Percentiles rank a stretch among this genome's conserved stretches.
Evolutionary conservation across 2,888 invertebrate species (phyloP).

Genomic region (Tinea pellionella): DNA sequence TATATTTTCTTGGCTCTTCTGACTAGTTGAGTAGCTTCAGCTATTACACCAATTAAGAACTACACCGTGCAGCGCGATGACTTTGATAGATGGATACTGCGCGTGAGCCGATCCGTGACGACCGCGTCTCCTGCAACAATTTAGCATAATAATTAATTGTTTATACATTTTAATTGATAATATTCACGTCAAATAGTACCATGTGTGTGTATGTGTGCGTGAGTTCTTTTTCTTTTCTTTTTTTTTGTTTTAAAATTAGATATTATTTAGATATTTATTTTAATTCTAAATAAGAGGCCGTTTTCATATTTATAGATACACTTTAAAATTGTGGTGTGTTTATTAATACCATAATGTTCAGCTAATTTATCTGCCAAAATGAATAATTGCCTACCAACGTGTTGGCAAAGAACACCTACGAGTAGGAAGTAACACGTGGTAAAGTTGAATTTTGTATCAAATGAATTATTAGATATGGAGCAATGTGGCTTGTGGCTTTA

Average conservation of each 20-base stretch:
- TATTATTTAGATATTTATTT: too few relatives aligned
- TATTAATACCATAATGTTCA: conserved; percentile 17
- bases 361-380: conserved; percentile 24
- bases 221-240: too few relatives aligned
- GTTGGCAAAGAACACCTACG: conserved; percentile 33
- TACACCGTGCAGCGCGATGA: conserved; percentile 12
- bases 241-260: too few relatives aligned
- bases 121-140: neutral
- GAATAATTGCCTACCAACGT: conserved; percentile 25
- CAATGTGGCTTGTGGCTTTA: neutral
- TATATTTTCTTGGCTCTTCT: conserved; percentile 3
- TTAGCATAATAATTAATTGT: conserved; percentile 11
- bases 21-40: neutral
- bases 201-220: too few relatives aligned
- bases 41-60: conserved; percentile 16
- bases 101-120: conserved; percentile 2
- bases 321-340: conserved; percentile 10
- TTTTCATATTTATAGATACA: neutral
- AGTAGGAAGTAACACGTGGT: conserved; percentile 26
- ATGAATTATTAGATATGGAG: neutral
- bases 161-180: neutral
- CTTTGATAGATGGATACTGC: conserved; percentile 13
- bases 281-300: too few relatives aligned
- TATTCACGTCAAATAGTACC: conserved; percentile 9
- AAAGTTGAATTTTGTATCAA: conserved; percentile 16